Evolutionary conservation across 1,140 invertebrate genomes (phyloP), one percentile per base, ranked within the genome.

Genomic region (Drosophila malerkotliana): DNA sequence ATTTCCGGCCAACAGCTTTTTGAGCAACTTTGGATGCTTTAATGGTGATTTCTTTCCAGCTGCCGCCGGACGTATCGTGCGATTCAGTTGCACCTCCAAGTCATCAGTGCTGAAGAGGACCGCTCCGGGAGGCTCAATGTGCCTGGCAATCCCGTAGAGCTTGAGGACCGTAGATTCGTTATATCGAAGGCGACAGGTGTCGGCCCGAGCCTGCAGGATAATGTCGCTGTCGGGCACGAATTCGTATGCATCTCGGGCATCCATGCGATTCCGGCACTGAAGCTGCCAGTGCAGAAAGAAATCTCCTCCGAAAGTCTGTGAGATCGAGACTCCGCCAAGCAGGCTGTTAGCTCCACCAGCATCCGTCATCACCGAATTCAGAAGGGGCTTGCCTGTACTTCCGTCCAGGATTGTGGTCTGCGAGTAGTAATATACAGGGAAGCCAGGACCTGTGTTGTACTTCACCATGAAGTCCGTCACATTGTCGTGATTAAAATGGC

Each of bases 391-490:
- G 0, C 96, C 96, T n/a, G 92, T 95, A 80, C 92, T 92, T 4
- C 96, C 96, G 91, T 95, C 94, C 7, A 96, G 78, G 26, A 97
- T 93, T 4, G 94, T 95, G 4, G 95, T 94, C 90, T 95, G 92
- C 5, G 96, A 95, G 76, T 96, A 95, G 91, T 96, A 96, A 90
- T 96, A 96, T 0, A 95, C 92, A 1, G 96, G 95, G 91, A 94
- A 96, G 7, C 94, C 95, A 1, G 95, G 94, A 1, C 96, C 96
- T 64, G 94, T 94, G 80, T 96, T 94, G 84, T 96, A 96, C 79
- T 96, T 96, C 0, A 98, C 93, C 92, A 97, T 93, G 76, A 98
- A 96, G 82, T 97, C 97, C 0, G 96, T 96, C n/a, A 96, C 92
- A 62, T 95, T 93, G 88, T 97, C 97, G 69, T 95, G 94, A 88